A percentile compares a stretch with the other conserved stretches of the same genome.
phyloP scores from a whole-genome alignment of 2,797 vertebrate genomes.

The Perodicticus potto region DNA sequence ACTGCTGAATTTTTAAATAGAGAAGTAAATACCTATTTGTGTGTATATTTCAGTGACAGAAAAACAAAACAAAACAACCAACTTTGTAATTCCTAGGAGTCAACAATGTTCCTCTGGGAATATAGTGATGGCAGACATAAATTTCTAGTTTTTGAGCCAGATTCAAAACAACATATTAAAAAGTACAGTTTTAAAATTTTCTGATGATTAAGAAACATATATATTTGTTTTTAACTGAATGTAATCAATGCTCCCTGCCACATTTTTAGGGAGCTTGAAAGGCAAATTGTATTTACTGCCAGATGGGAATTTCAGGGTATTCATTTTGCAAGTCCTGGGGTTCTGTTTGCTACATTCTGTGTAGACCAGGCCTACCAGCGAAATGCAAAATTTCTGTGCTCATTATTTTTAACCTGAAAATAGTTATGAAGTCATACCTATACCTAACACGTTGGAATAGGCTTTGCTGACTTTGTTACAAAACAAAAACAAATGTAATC shows the following conservation, averaged over 20 bases:
- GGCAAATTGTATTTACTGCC: neutral
- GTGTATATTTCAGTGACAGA: neutral
- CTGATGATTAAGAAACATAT: neutral
- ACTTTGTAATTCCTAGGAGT: neutral
- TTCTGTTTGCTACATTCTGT: slow-evolving; percentile 7
- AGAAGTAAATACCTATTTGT: neutral
- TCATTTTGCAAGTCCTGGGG: neutral
- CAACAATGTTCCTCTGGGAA: slow-evolving; percentile 43
- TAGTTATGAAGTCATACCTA: neutral
- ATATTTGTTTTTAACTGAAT: neutral
- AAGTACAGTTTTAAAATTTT: neutral
- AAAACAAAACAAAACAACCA: neutral
- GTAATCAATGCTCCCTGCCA: neutral
- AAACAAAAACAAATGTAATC: neutral
- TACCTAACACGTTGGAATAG: neutral
- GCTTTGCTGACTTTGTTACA: neutral
- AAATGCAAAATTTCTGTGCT: neutral
- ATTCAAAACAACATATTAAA: slow-evolving; percentile 41
- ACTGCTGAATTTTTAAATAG: neutral
- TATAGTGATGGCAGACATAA: slow-evolving; percentile 33
- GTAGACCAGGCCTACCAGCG: neutral
- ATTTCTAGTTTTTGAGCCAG: slow-evolving; percentile 12
- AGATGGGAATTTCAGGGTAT: neutral
- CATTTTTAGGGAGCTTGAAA: neutral
- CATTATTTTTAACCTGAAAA: neutral